Conservation (phyloP, 2,888 invertebrate genomes). For the Chymomyza procnemis region DNA sequence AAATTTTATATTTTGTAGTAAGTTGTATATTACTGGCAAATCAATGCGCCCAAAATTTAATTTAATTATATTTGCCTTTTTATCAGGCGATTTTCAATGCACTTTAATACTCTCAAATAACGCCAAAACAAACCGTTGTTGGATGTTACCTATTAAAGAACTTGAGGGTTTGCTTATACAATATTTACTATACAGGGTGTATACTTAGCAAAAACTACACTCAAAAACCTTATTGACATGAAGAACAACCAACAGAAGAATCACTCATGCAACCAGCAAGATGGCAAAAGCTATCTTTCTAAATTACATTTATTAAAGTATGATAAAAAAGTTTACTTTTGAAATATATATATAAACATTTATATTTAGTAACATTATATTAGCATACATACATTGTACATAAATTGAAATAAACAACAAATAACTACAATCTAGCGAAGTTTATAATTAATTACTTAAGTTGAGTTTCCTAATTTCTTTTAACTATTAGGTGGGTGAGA, state of each 20-base stretch:
- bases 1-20: constrained; percentile 15
- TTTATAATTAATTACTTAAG: no score
- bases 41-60: constrained; percentile 9
- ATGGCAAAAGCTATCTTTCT: constrained; percentile 29
- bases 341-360: constrained; percentile 65
- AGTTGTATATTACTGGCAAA: constrained; percentile 18
- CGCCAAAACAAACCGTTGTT: no score
- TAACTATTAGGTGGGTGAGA: no score
- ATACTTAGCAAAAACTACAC: constrained; percentile 25
- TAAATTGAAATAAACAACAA: constrained; percentile 59
- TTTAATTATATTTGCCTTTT: constrained; percentile 10
- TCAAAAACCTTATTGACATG: constrained; percentile 30
- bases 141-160: constrained; percentile 19
- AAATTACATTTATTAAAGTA: constrained; percentile 15
- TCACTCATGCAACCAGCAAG: constrained; percentile 43
- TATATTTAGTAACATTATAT: constrained; percentile 74
- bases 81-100: constrained; percentile 43
- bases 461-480: no score
- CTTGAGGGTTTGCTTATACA: constrained; percentile 41
- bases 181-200: constrained; percentile 33
- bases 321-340: constrained; percentile 59
- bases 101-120: constrained; percentile 13
- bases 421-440: constrained; percentile 8
- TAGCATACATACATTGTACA: constrained; percentile 75
- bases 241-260: constrained; percentile 43